These are phyloP conservation scores for Zophobas morio DNA, from an alignment of 1,140 invertebrate genomes.

Conservation along the genomic window DNA sequence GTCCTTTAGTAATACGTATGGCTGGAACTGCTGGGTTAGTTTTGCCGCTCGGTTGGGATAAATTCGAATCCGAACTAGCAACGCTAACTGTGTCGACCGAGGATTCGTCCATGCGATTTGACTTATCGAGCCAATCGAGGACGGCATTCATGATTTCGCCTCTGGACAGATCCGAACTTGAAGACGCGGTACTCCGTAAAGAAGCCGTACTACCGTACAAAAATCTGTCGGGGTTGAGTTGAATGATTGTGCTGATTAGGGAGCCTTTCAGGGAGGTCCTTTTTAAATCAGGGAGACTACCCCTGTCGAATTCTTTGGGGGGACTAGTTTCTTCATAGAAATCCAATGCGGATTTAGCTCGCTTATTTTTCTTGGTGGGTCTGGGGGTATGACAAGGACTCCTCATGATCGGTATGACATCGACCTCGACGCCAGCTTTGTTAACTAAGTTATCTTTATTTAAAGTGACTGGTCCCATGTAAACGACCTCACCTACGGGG, in stretches of 20 bases:
- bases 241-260: conserved; percentile 60
- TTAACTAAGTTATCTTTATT: conserved; percentile 67
- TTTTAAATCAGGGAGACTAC: conserved; percentile 64
- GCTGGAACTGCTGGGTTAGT: neutral
- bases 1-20: conserved; percentile 15
- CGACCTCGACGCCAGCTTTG: conserved; percentile 66
- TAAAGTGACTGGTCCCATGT: conserved; percentile 67
- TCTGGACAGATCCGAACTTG: conserved; percentile 62
- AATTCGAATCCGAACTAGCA: conserved; percentile 32
- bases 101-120: neutral
- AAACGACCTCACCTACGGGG: conserved; percentile 67
- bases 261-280: conserved; percentile 50
- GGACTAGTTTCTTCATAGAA: conserved; percentile 54
- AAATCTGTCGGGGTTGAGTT: conserved; percentile 62
- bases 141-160: conserved; percentile 63
- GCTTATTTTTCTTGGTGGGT: conserved; percentile 58
- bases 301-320: conserved; percentile 55
- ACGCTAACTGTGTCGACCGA: conserved; percentile 12
- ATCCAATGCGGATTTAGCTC: conserved; percentile 62
- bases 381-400: conserved; percentile 64
- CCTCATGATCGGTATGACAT: conserved; percentile 66
- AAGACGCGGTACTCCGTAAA: conserved; percentile 57
- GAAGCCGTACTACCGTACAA: conserved; percentile 60
- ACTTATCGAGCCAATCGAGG: conserved; percentile 61
- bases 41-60: conserved; percentile 18